Base-by-base conservation (phyloP, 2,888 invertebrate genomes). In the Xestia c-nigrum region DNA sequence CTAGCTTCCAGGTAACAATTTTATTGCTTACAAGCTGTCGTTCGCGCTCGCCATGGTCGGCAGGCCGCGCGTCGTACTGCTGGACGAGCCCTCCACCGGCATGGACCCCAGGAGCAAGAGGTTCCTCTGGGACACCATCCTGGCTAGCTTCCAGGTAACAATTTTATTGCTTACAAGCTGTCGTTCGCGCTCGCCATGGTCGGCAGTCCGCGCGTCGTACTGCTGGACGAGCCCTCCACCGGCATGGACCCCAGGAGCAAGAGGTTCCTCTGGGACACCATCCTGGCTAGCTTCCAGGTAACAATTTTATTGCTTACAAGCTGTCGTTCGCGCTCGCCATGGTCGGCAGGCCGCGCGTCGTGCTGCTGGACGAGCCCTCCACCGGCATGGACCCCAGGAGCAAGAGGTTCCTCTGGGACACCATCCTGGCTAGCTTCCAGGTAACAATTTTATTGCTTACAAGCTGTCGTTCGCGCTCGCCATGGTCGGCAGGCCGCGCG, bases 181-280 rank as follows among this genome's bases (percentile, higher is more conserved):
- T 98, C 98, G 87, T 99, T 98, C 94, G 98, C 98, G 63, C 97
- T 98, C 95, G 98, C 98, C 61, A 98, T 98, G 98, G 97, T 99
- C 72, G 98, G 98, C 47, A 97, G 97, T 71, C 98, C 98, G 5
- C 97, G 97, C 81, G 97, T 98, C 46, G 98, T 98, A 72, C 96
- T 99, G 72, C 96, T 99, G 94, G 99, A 99, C 91, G 98, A 99
- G 91, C 99, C 98, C 0, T 98, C 98, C 88, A 98, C 98, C 46
- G 98, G 98, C 78, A 98, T 99, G 98, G 99, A 99, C 95, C 99
- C 99, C 0, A 96, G 98, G 85, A 98, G 98, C 86, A 99, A 98
- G 92, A 95, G 98, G 79, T 98, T 98, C 94, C 96, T 98, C n/a
- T 98, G 98, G 98, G 98, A 98, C 92, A 98, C 98, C 68, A 98